Evolutionary conservation across 2,888 invertebrate species (phyloP).

Genomic region (Cactoblastis cactorum): DNA sequence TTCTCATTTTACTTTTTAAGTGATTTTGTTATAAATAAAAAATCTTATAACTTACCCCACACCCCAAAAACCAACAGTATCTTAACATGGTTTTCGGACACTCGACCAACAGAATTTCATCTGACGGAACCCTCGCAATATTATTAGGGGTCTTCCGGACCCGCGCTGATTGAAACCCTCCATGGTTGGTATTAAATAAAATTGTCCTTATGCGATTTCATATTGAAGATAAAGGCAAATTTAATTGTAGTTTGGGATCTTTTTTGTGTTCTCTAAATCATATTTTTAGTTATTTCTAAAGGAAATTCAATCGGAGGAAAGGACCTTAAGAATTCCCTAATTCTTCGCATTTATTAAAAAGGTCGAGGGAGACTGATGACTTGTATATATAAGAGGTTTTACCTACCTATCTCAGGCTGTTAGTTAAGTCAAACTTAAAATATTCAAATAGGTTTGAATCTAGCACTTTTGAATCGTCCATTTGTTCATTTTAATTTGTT

Average conservation of each 20-base stretch:
- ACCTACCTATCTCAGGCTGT: no score
- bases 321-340: no score
- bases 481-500: no score
- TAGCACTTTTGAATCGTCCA: no score
- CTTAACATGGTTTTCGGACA: conserved; percentile 45
- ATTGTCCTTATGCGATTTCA: conserved; percentile 20
- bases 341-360: not conserved
- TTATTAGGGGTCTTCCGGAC: conserved; percentile 35
- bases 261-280: not conserved
- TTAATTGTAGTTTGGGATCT: conserved; percentile 3
- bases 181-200: conserved; percentile 24
- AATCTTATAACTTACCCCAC: conserved; percentile 19
- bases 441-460: no score
- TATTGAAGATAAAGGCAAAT: not conserved
- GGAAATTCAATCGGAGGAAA: no score
- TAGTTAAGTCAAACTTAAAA: no score
- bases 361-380: no score
- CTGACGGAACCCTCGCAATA: conserved; percentile 30
- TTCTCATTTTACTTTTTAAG: no score
- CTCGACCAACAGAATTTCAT: conserved; percentile 33
- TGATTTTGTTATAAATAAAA: no score
- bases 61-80: conserved; percentile 22
- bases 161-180: conserved; percentile 32
- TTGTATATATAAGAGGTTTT: no score
- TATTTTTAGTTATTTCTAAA: not conserved